Evolutionary conservation across 1,140 invertebrate genomes (phyloP).

Genomic region (Stenopsyche tienmushanensis): DNA sequence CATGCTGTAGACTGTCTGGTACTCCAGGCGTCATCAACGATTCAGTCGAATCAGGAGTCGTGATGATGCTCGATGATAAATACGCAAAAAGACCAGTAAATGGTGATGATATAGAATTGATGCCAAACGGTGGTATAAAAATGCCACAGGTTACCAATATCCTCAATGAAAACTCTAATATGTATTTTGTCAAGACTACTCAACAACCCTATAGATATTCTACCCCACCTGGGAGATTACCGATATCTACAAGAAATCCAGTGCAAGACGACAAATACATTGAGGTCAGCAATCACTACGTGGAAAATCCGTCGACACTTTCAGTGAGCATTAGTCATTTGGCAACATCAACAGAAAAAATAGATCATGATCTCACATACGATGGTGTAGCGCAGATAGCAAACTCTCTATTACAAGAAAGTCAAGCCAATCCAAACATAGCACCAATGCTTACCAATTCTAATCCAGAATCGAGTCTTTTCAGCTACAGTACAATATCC

Average conservation of each 20-base stretch:
- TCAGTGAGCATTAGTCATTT: constrained; percentile 23
- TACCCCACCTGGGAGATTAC: constrained; percentile 8
- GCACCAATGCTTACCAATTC: constrained; percentile 3
- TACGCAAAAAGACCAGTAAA: not conserved
- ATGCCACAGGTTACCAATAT: not conserved
- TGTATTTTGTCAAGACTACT: constrained; percentile 23
- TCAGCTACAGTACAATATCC: constrained; percentile 57
- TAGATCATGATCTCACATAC: constrained; percentile 40
- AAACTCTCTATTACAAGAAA: constrained; percentile 50
- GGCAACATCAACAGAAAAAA: constrained; percentile 31
- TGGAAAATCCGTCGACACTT: constrained; percentile 33
- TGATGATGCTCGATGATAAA: constrained; percentile 8
- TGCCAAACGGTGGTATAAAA: not conserved
- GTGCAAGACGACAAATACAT: constrained; percentile 15
- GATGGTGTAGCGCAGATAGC: constrained; percentile 55
- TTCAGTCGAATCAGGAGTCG: constrained; percentile 35
- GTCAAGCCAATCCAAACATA: not conserved
- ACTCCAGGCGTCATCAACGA: constrained; percentile 44
- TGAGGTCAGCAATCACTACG: constrained; percentile 13
- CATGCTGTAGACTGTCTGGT: constrained; percentile 75
- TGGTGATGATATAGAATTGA: not conserved
- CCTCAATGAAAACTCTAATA: constrained; percentile 13
- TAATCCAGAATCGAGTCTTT: constrained; percentile 38
- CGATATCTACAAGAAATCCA: constrained; percentile 20
- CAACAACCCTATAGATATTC: constrained; percentile 44